Evolutionary conservation across 2,888 invertebrate genomes (phyloP).

Genomic region (Polyploca ridens): DNA sequence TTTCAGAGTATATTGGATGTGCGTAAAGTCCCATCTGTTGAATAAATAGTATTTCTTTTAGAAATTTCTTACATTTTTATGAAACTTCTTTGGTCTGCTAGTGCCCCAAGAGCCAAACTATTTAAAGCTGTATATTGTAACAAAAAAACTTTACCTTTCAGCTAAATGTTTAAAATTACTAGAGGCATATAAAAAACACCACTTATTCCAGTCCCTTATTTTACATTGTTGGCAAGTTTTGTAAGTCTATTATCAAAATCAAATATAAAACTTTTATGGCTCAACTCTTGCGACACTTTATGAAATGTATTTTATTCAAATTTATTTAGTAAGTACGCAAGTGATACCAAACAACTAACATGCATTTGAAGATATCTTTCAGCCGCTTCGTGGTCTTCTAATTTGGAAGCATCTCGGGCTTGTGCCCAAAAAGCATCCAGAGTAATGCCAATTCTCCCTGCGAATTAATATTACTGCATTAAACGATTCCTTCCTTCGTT

Average conservation of each 20-base stretch:
- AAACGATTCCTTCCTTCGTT: neutral
- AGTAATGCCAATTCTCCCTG: conserved; percentile 85
- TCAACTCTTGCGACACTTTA: neutral
- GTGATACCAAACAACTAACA: conserved; percentile 58
- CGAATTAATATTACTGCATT: conserved; percentile 15
- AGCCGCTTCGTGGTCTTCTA: conserved; percentile 79
- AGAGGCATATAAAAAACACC: neutral
- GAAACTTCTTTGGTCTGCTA: neutral
- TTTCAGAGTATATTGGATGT: conserved; percentile 77
- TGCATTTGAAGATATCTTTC: conserved; percentile 83
- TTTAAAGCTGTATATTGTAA: neutral
- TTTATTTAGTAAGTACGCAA: neutral
- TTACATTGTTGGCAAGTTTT: neutral
- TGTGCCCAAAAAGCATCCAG: conserved; percentile 83
- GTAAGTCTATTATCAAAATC: neutral
- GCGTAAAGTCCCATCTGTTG: conserved; percentile 76
- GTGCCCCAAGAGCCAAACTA: neutral
- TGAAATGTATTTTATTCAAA: neutral
- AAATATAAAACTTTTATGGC: neutral
- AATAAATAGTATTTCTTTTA: conserved; percentile 19
- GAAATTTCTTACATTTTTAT: neutral
- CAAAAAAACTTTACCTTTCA: neutral
- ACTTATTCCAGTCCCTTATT: neutral
- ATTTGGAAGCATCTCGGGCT: conserved; percentile 70
- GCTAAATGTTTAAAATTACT: neutral